phyloP scores from a whole-genome alignment of 2,113 vertebrate genomes.

The Leptobrachium leishanense region DNA sequence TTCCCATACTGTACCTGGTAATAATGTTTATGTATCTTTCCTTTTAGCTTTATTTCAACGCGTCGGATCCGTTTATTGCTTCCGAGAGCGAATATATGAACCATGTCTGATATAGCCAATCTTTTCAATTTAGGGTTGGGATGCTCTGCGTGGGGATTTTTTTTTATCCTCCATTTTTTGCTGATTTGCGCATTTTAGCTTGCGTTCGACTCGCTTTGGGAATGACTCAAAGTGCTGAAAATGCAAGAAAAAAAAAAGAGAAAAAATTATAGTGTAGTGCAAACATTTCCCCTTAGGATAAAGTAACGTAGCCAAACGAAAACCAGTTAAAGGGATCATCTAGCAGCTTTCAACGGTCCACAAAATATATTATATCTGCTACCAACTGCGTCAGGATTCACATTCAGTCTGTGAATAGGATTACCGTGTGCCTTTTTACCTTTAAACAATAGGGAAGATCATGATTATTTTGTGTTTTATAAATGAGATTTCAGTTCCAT shows the following conservation, averaged over 20 bases:
- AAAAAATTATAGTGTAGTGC: not conserved
- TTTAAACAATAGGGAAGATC: too few species aligned
- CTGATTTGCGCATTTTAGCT: too few species aligned
- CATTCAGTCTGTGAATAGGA: too few species aligned
- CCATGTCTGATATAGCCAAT: not conserved
- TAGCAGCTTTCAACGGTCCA: too few species aligned
- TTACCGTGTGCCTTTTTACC: too few species aligned
- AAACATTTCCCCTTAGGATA: not conserved
- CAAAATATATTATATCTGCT: too few species aligned
- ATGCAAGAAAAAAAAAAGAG: not conserved
- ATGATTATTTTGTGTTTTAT: too few species aligned
- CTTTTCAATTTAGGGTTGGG: slow-evolving; percentile 6
- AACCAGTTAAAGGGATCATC: not conserved
- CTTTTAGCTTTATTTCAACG: not conserved
- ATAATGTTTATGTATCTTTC: not conserved
- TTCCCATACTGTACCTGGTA: not conserved
- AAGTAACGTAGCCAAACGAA: not conserved
- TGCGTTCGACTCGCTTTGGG: not conserved
- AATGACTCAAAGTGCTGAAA: not conserved
- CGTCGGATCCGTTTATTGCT: not conserved
- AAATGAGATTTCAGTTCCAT: too few species aligned
- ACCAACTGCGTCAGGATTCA: too few species aligned
- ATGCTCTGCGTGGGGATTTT: not conserved
- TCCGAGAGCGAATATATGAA: not conserved
- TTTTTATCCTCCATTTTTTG: not conserved